These are phyloP conservation scores for Pachypeltis micranthus DNA, from an alignment of 1,140 invertebrate genomes.

Conservation along the genomic window DNA sequence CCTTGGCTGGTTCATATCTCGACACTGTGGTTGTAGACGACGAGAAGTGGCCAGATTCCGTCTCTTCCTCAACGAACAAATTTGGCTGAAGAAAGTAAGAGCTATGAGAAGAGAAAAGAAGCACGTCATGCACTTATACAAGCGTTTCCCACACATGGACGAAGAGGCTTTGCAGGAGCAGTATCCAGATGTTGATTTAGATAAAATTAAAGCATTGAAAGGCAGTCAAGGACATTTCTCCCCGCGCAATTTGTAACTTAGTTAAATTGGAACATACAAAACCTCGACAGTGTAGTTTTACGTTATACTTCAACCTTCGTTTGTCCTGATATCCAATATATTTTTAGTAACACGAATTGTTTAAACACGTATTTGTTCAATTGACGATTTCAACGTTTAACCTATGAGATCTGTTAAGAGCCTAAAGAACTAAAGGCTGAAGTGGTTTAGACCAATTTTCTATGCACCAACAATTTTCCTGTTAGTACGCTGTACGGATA, in stretches of 20 bases:
- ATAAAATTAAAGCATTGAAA: slow-evolving; percentile 43
- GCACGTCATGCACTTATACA: slow-evolving; percentile 53
- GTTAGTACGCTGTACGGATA: too few species aligned
- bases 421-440: too few species aligned
- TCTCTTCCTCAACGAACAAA: slow-evolving; percentile 9
- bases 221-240: slow-evolving; percentile 45
- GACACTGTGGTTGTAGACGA: neutral
- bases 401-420: too few species aligned
- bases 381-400: too few species aligned
- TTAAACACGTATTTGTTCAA: too few species aligned
- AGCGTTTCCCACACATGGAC: slow-evolving; percentile 64
- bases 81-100: slow-evolving; percentile 10
- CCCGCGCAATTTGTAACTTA: neutral
- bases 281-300: too few species aligned
- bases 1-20: neutral
- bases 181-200: slow-evolving; percentile 65
- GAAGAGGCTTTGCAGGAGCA: slow-evolving; percentile 52
- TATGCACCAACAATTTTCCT: too few species aligned
- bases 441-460: too few species aligned
- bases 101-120: slow-evolving; percentile 36
- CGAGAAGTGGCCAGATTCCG: slow-evolving; percentile 17
- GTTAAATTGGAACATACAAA: too few species aligned
- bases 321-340: too few species aligned
- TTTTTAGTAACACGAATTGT: too few species aligned
- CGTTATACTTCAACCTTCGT: too few species aligned